Evolutionary conservation across 2,888 invertebrate genomes (phyloP).

Genomic region (Andrena dorsata): DNA sequence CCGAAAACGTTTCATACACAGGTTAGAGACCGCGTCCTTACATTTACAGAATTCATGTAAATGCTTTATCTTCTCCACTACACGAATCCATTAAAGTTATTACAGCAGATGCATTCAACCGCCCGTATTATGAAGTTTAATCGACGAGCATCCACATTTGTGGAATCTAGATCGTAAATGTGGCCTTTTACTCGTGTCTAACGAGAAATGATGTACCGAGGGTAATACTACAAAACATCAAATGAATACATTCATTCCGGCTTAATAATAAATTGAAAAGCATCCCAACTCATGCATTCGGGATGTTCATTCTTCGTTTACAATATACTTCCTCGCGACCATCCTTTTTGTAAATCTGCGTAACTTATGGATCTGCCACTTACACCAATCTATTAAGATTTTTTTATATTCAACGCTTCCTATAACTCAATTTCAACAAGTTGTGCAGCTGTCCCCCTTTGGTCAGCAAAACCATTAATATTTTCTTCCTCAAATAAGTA

Average conservation of each 20-base stretch:
- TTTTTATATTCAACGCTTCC: too few relatives aligned
- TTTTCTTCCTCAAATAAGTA: too few relatives aligned
- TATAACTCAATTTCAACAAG: too few relatives aligned
- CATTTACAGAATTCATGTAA: conserved; percentile 2
- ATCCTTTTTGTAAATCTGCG: too few relatives aligned
- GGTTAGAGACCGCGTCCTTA: not conserved
- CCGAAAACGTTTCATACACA: not conserved
- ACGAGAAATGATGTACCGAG: not conserved
- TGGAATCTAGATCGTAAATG: not conserved
- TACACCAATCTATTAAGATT: too few relatives aligned
- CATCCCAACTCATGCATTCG: too few relatives aligned
- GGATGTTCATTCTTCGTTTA: too few relatives aligned
- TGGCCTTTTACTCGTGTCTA: not conserved
- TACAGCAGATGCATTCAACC: not conserved
- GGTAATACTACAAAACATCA: not conserved
- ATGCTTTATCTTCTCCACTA: not conserved
- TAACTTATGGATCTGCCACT: too few relatives aligned
- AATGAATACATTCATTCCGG: not conserved
- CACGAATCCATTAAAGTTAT: conserved; percentile 12
- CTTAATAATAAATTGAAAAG: not conserved
- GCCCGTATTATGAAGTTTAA: conserved; percentile 5
- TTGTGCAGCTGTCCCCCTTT: too few relatives aligned
- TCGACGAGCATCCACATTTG: not conserved
- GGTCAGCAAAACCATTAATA: too few relatives aligned
- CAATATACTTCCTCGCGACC: too few relatives aligned